Evolutionary conservation across 2,113 vertebrate species (phyloP).

Genomic region (Papio anubis): DNA sequence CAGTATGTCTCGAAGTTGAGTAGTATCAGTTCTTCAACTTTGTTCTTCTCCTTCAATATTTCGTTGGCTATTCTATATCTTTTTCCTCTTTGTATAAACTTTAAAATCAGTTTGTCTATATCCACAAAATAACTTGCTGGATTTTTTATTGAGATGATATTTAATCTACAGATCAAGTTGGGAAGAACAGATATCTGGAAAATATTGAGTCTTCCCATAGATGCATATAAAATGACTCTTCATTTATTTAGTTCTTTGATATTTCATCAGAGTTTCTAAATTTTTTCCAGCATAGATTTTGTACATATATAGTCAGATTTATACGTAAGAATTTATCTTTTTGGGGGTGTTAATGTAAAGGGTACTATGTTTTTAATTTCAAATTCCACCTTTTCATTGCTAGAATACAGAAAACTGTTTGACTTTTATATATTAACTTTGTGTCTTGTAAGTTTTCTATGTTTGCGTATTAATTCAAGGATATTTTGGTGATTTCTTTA

Average conservation of each 20-base stretch:
- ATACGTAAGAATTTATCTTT: background rate
- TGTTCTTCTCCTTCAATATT: background rate
- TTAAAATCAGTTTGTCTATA: background rate
- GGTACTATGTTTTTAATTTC: background rate
- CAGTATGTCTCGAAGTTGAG: background rate
- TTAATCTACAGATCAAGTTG: background rate
- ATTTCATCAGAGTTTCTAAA: background rate
- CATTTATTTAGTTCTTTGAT: background rate
- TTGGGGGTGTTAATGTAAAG: background rate
- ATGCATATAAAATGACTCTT: background rate
- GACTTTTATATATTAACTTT: background rate
- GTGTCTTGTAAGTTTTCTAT: background rate
- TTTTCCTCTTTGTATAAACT: background rate
- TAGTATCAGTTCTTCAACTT: background rate
- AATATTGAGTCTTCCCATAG: background rate
- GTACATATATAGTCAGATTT: background rate
- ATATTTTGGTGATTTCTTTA: background rate
- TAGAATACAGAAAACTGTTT: background rate
- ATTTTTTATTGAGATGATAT: background rate
- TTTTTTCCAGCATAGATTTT: background rate
- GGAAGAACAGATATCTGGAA: background rate
- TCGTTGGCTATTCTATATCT: background rate
- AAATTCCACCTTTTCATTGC: background rate
- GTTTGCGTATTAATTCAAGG: background rate
- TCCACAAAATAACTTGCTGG: background rate